Evolutionary conservation across 2,888 invertebrate genomes (phyloP), one percentile per base, ranked within the genome.

Genomic region (Ophraella communa): DNA sequence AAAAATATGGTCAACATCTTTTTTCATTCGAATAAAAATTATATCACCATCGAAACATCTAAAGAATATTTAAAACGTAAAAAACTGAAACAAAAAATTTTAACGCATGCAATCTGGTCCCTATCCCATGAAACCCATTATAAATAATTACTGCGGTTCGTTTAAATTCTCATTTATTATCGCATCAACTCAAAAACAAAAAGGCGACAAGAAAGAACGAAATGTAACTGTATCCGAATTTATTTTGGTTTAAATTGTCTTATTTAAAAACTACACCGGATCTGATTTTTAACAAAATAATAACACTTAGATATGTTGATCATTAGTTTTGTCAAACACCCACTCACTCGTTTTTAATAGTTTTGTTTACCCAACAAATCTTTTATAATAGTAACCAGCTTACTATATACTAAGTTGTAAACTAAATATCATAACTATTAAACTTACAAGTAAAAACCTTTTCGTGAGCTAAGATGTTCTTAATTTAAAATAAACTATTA

Each of bases 161-260:
- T 39, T 60, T 60, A 60, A 60, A 27, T 52, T 51, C 51, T 39
- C 59, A 59, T 59, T 59, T 47, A 59, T 59, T 59, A 59, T 59
- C 24, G 33, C 5, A 17, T 33, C 52, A 47, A 47, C 47, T 47
- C 11, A 27, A 8, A 49, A 20, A 18, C 21, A 47, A 17, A 17
- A n/a, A 27, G n/a, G 49, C 18, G 14, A 14, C 4, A 17, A 1
- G 2, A 7, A 39, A 39, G 2, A 39, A 5, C 17, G 14, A 39
- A 1, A 39, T 39, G 17, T 39, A 39, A 39, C 17, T 17, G 39
- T 17, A 39, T 39, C n/a, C 14, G 17, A 39, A 39, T 39, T 17
- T 39, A 17, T 39, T 39, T 39, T n/a, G 1, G 11, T 1, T 14
- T 8, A 35, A n/a, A 39, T 39, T 14, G n/a, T 17, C 3, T 39